Percentiles rank a stretch among this genome's conserved stretches.
Evolutionary conservation across 2,113 vertebrate species (phyloP).

Genomic region (Cephalopterus ornatus): DNA sequence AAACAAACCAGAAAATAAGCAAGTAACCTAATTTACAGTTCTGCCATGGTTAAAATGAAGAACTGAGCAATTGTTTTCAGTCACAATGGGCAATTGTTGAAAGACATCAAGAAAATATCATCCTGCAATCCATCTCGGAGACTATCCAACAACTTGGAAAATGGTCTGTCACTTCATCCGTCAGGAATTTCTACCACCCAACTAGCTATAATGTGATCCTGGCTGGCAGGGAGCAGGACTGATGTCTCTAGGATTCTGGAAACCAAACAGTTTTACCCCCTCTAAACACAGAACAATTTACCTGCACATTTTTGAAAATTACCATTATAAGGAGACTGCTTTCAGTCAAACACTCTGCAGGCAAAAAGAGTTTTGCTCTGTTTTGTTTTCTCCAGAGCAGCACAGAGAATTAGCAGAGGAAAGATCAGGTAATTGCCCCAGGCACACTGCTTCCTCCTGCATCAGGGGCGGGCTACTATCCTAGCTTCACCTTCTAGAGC

Average conservation of each 20-base stretch:
- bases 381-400: neutral
- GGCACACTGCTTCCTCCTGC: neutral
- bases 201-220: neutral
- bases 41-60: neutral
- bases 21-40: neutral
- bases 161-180: neutral
- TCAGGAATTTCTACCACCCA: neutral
- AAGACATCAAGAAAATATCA: neutral
- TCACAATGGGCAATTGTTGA: slow-evolving; percentile 34
- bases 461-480: neutral
- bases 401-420: neutral
- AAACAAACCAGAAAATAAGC: neutral
- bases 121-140: neutral
- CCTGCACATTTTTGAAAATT: neutral
- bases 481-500: neutral
- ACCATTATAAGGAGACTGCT: neutral
- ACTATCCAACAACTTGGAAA: neutral
- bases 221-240: neutral
- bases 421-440: neutral
- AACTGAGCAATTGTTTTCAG: slow-evolving; percentile 20
- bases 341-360: neutral
- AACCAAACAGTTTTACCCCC: neutral
- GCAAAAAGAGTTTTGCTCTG: neutral
- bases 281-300: neutral
- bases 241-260: neutral